These are phyloP conservation scores for Ispidina picta DNA, from an alignment of 2,797 vertebrate species.

Conservation along the genomic window DNA sequence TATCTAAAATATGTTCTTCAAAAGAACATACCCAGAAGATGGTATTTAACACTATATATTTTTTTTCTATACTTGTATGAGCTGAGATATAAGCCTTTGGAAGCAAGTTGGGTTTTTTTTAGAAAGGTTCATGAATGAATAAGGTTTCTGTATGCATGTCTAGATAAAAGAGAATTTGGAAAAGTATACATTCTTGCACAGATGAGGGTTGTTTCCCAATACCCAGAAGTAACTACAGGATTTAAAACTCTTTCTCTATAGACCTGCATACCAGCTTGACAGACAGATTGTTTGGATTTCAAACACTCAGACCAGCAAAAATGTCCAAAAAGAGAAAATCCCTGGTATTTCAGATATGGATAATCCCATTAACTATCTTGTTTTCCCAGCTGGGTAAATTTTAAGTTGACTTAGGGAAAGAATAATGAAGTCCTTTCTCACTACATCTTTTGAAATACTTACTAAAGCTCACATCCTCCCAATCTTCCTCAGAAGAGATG, in stretches of 20 bases:
- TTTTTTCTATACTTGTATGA: background rate
- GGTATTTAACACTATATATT: background rate
- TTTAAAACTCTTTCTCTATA: background rate
- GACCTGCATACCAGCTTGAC: background rate
- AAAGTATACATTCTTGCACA: background rate
- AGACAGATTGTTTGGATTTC: background rate
- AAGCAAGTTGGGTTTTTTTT: background rate
- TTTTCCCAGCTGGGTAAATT: background rate
- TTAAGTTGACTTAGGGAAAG: background rate
- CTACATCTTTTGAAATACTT: background rate
- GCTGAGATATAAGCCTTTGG: background rate
- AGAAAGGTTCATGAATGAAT: background rate
- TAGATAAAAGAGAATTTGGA: background rate
- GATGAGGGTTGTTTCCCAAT: background rate
- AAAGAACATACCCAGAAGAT: background rate
- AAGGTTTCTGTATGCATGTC: background rate
- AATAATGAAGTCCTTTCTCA: background rate
- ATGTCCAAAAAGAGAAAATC: background rate
- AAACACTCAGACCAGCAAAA: background rate
- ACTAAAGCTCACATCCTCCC: background rate
- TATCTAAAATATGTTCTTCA: background rate
- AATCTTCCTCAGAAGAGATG: background rate
- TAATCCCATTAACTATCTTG: background rate
- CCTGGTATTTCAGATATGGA: background rate
- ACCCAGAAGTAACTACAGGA: background rate